Evolutionary conservation across 2,113 vertebrate genomes (phyloP), one percentile per base, ranked within the genome.

Genomic region (Myodes glareolus): DNA sequence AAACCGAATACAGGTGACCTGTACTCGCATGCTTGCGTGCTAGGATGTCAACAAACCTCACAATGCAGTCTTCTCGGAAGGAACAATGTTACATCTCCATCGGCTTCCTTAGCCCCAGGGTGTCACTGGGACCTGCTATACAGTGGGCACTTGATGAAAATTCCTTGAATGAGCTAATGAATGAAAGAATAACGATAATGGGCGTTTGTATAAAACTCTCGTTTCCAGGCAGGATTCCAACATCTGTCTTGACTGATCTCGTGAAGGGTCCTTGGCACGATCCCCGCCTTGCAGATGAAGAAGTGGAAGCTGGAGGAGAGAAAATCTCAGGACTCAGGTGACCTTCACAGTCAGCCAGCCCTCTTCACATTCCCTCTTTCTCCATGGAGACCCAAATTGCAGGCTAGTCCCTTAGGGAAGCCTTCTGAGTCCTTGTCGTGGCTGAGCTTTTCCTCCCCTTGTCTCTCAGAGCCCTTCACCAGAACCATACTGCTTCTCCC

Each of bases 1-100:
- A 67, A 21, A 33, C 11, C n/a, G n/a, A n/a, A n/a, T n/a, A 7
- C 21, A 17, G 55, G 45, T 3, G 33, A 47, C 88, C 84, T 13
- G 11, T 0, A 23, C 33, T 13, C 2, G 0, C 45, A 86, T 2
- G 1, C 68, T 42, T 84, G 17, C n/a, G 2, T 0, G 0, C 67
- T 4, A 39, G 36, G 39, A 45, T 1, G 61, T 45, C 92, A 52
- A 2, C 19, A 50, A 39, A 82, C 52, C 36, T 68, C 33, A n/a
- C n/a, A 61, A 50, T 0, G 29, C 33, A 61, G 39, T 7, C 67
- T 58, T 70, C 73, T 27, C 2, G 0, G 61, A 50, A 75, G 63
- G 31, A 84, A 13, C 72, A n/a, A 1, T 0, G 16, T 52, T 50
- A 13, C 9, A 50, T 89, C 45, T 50, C n/a, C 29, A 21, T 1